Evolutionary conservation across 2,113 vertebrate species (phyloP), one percentile per base, ranked within the genome.

Genomic region (Lontra canadensis): DNA sequence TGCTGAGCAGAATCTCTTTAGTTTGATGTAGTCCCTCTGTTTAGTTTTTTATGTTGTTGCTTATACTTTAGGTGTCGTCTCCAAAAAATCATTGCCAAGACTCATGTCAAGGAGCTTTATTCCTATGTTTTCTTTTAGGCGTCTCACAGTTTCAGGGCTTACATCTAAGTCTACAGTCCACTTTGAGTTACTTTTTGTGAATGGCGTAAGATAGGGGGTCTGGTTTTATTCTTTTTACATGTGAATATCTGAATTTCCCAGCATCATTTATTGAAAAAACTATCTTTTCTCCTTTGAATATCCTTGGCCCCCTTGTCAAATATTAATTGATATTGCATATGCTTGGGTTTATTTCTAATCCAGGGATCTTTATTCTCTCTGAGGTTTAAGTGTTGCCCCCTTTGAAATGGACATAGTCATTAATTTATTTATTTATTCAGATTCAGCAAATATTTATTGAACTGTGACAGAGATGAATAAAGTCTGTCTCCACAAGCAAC

Each of bases 321-420:
- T 49, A 81, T 47, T 88, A 59, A 49, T 88, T 94, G 29, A 88
- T 61, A 88, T 61, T 55, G 42, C 80, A 47, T 80, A 61, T 61
- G 63, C 76, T 69, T 80, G 18, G 12, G 39, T 61, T 94, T 71
- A 59, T 71, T 94, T 71, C 74, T 12, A 57, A 88, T 79, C 59
- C 29, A 79, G 29, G 36, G 83, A 80, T 94, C 29, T 95, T 86
- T 89, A 20, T 74, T 92, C 20, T 91, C 82, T 95, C 79, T 94
- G 12, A 49, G 55, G 21, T 36, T 83, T 47, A 83, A 90, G 25
- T 23, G 13, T 49, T 34, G 14, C 21, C 52, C 52, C 36, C 39
- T 96, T 97, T 52, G 17, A 91, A 97, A 80, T 29, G 20, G 78
- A 29, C 5, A 39, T 39, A 49, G 71, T 88, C 8, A 52, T 26